These are phyloP conservation scores for Enteromius argenteus DNA, from an alignment of 2,797 vertebrate species.

Conservation along the genomic window DNA sequence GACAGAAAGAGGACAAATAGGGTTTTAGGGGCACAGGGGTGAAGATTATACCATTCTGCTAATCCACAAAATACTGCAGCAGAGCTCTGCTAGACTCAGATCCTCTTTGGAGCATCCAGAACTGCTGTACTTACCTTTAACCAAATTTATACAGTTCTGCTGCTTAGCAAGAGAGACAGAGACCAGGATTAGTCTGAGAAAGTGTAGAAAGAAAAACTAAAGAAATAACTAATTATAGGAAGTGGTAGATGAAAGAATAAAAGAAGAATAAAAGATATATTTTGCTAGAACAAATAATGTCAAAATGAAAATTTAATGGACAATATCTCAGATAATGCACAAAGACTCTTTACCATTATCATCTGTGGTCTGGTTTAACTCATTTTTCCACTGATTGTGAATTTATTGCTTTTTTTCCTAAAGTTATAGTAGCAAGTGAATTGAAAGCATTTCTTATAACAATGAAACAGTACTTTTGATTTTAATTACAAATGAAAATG, in stretches of 20 bases:
- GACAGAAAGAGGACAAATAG: not conserved
- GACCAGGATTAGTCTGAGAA: not conserved
- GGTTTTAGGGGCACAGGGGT: not conserved
- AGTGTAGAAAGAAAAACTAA: not conserved
- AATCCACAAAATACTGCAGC: constrained; percentile 30
- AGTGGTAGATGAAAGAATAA: not conserved
- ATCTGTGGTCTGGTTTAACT: not conserved
- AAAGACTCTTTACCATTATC: not conserved
- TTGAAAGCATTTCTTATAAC: not conserved
- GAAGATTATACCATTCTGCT: constrained; percentile 25
- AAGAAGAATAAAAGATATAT: not conserved
- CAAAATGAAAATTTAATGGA: not conserved
- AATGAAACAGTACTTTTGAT: not conserved
- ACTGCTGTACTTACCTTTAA: not conserved
- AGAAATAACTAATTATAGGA: not conserved
- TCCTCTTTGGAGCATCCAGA: constrained; percentile 22
- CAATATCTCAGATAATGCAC: not conserved
- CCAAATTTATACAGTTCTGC: constrained; percentile 1
- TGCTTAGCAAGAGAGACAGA: not conserved
- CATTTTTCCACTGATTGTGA: not conserved
- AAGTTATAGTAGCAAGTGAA: not conserved
- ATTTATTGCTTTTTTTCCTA: not conserved
- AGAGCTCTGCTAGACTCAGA: constrained; percentile 26
- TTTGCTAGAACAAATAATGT: not conserved
- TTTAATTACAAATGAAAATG: too few relatives aligned